Conservation (phyloP, 2,797 vertebrate species). For the Melanotaenia nigrans region DNA sequence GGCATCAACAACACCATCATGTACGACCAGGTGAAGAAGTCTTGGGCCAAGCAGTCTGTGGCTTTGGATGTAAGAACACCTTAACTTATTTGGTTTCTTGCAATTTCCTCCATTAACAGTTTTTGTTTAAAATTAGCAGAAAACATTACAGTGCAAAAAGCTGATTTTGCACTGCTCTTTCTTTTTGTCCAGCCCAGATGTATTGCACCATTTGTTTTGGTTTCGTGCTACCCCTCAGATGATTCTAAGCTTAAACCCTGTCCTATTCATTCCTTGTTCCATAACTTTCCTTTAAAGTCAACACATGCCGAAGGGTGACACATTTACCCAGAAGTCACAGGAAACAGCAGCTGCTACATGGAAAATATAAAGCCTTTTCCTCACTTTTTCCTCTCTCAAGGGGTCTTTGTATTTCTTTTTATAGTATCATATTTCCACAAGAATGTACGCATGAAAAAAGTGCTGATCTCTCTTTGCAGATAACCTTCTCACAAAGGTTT, state of each 20-base stretch:
- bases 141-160: slow-evolving; percentile 14
- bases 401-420: slow-evolving; percentile 46
- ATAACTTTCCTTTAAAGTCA: slow-evolving; percentile 32
- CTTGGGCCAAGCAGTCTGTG: slow-evolving; percentile 98
- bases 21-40: slow-evolving; percentile 99
- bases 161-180: slow-evolving; percentile 1
- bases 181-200: background rate
- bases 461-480: slow-evolving; percentile 69
- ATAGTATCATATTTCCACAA: slow-evolving; percentile 58
- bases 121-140: slow-evolving; percentile 1
- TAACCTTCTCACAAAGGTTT: slow-evolving; percentile 72
- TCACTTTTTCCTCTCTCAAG: slow-evolving; percentile 42
- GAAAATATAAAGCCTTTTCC: slow-evolving; percentile 35
- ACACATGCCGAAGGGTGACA: slow-evolving; percentile 41
- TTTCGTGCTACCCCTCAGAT: slow-evolving; percentile 12
- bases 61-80: slow-evolving; percentile 93
- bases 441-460: slow-evolving; percentile 59
- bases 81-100: background rate
- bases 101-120: background rate
- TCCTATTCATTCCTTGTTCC: slow-evolving; percentile 20
- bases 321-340: slow-evolving; percentile 39
- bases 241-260: background rate
- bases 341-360: slow-evolving; percentile 39
- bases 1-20: slow-evolving; percentile 99
- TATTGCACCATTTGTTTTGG: background rate